Base-by-base conservation (phyloP, 1,140 invertebrate species). In the Ruditapes philippinarum region DNA sequence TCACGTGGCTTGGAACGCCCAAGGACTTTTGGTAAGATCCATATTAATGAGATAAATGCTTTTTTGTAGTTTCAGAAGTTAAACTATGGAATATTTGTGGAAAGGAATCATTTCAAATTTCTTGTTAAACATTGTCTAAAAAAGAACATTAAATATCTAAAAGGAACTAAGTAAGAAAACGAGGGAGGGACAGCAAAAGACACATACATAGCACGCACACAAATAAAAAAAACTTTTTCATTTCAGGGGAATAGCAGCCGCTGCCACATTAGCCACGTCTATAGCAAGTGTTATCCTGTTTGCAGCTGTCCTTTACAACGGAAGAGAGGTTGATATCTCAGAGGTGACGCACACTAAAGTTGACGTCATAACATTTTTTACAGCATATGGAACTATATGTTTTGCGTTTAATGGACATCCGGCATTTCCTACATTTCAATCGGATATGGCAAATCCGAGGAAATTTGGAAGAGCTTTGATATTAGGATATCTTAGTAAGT, bases 1-100 rank as follows among this genome's bases (percentile, higher is more conserved):
- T 97, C 0, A 97, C 97, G 90, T 97, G 97, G 95, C 96, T 97
- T 25, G 82, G 82, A 70, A 90, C 82, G 3, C 89, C 89, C 3
- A 90, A 90, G 57, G 89, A 90, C 45, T 90, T 90, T 60, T 90
- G 89, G 89, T 89, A 84, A 76, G 49, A 40, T n/a, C n/a, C n/a
- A n/a, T n/a, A n/a, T n/a, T n/a, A n/a, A n/a, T n/a, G n/a, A n/a
- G n/a, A n/a, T n/a, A n/a, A n/a, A n/a, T n/a, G n/a, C n/a, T n/a
- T n/a, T n/a, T n/a, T n/a, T n/a, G n/a, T n/a, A n/a, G n/a, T n/a
- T n/a, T n/a, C n/a, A n/a, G n/a, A n/a, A n/a, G n/a, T n/a, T n/a
- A n/a, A n/a, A n/a, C n/a, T n/a, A n/a, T n/a, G n/a, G n/a, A n/a
- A n/a, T n/a, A n/a, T n/a, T n/a, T n/a, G n/a, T n/a, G n/a, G n/a